Conservation (phyloP, 2,797 vertebrate genomes). For the Eospalax fontanierii region DNA sequence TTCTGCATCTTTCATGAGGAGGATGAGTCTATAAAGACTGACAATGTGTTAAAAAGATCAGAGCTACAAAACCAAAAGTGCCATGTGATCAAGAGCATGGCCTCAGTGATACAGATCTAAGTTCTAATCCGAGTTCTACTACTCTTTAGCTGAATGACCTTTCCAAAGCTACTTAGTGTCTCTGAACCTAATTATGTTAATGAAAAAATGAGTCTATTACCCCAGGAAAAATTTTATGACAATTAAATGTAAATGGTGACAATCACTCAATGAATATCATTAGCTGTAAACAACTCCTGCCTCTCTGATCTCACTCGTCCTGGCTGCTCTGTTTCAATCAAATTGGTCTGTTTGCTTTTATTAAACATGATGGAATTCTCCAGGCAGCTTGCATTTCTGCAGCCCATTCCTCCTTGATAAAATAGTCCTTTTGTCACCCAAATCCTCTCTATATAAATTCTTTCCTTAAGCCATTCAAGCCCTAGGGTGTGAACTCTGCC, state of each 20-base stretch:
- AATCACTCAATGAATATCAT: neutral
- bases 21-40: slow-evolving; percentile 24
- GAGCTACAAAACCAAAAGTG: neutral
- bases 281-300: slow-evolving; percentile 4
- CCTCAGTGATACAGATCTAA: neutral
- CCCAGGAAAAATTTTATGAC: neutral
- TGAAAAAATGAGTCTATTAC: neutral
- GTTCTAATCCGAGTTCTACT: neutral
- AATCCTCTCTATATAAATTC: neutral
- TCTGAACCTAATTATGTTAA: slow-evolving; percentile 38
- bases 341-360: slow-evolving; percentile 36
- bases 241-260: neutral
- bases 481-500: neutral
- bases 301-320: neutral
- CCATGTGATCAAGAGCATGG: neutral
- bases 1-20: neutral
- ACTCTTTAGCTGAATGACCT: neutral
- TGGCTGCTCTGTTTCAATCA: neutral
- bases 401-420: neutral
- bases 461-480: neutral
- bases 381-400: slow-evolving; percentile 7
- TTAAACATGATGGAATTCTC: slow-evolving; percentile 26
- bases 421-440: neutral
- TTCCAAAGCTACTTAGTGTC: neutral
- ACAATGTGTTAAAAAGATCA: slow-evolving; percentile 37